A percentile compares a stretch with the other conserved stretches of the same genome.
These are phyloP conservation scores for Procavia capensis DNA, from an alignment of 2,113 vertebrate genomes.

Conservation along the genomic window DNA sequence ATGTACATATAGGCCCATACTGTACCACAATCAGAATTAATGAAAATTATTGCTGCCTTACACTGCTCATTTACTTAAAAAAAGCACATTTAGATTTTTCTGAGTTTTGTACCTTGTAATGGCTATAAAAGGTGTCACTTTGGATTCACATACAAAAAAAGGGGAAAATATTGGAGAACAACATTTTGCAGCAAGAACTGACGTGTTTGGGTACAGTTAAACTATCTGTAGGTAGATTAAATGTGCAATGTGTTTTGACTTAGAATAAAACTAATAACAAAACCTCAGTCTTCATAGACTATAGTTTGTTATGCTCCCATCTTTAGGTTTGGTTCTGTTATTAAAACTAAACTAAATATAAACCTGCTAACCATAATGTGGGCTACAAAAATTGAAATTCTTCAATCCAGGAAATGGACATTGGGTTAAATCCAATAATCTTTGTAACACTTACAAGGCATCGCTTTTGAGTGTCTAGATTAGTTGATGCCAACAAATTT, in stretches of 20 bases:
- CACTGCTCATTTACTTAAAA: not conserved
- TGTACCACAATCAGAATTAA: not conserved
- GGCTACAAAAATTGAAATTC: not conserved
- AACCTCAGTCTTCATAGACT: not conserved
- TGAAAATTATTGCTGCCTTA: not conserved
- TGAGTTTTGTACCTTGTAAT: not conserved
- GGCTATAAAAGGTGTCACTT: not conserved
- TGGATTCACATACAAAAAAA: not conserved
- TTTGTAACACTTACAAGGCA: not conserved
- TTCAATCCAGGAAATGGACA: not conserved
- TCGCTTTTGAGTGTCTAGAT: not conserved
- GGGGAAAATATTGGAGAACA: not conserved
- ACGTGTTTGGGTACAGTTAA: not conserved
- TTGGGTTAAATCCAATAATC: not conserved
- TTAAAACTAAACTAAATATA: constrained; percentile 20
- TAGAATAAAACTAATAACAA: not conserved
- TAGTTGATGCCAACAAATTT: not conserved
- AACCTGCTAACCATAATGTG: not conserved
- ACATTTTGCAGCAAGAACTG: not conserved
- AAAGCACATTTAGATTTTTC: constrained; percentile 1
- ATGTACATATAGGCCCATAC: not conserved
- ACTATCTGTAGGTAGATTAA: not conserved
- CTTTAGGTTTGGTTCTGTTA: not conserved
- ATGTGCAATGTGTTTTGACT: not conserved
- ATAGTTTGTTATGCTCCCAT: not conserved